Base-by-base conservation (phyloP, 1,140 invertebrate species). In the Mercenaria mercenaria region DNA sequence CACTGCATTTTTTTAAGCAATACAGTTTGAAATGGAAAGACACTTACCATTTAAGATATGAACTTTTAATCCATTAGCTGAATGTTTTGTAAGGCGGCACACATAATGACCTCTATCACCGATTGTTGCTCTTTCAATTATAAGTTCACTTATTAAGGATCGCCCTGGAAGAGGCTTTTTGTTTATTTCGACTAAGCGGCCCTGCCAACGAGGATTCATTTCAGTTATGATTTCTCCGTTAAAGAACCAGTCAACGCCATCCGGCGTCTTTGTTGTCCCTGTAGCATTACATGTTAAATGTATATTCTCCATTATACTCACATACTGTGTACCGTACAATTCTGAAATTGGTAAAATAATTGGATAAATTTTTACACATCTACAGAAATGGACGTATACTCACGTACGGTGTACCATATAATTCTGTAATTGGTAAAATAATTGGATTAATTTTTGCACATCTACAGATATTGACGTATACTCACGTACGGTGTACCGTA, bases 161-260 rank as follows among this genome's bases (percentile, higher is more conserved):
- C 80, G 61, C 0, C 88, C 88, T 15, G 88, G 88, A 18, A 81
- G 20, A 13, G 88, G 88, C 56, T 72, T 89, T 18, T 50, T 37
- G 26, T 83, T 89, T 41, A 89, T 20, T 76, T 76, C 29, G 1
- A 41, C 23, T 10, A 72, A 23, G 23, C 88, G 41, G 11, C 56
- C 67, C 20, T n/a, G 29, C 79, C 79, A 89, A 8, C 23, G 26
- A 20, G 79, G 61, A 8, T 76, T 82, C 10, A 0, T 89, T 47
- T 82, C 79, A 56, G 4, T 76, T 18, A 89, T 89, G 18, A 59
- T 10, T 11, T 92, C 77, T 18, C 91, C 91, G 43, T 92, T 81
- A 39, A 91, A 91, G 79, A 93, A 93, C 93, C 93, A 93, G 88
- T 93, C 93, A 56, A 93, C 89, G 26, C 91, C 88, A 37, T 93